These are phyloP conservation scores for Portunus trituberculatus DNA, from an alignment of 1,140 invertebrate genomes.

Conservation along the genomic window DNA sequence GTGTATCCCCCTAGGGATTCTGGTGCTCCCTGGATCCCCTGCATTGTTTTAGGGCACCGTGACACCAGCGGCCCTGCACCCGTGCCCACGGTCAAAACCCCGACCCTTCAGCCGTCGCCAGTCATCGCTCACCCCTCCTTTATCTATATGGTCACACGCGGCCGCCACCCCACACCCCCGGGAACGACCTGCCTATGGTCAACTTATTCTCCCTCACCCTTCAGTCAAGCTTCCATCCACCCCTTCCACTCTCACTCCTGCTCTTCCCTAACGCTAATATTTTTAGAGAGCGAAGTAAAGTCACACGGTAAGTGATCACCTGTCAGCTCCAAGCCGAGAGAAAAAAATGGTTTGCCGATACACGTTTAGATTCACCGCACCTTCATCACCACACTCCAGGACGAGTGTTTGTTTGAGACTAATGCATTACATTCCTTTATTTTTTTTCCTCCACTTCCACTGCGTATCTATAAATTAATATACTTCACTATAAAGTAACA, in stretches of 20 bases:
- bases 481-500: background rate
- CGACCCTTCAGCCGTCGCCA: background rate
- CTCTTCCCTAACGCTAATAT: conserved; percentile 16
- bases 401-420: background rate
- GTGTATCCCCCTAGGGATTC: background rate
- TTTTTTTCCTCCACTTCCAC: background rate
- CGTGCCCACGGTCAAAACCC: background rate
- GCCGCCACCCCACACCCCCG: background rate
- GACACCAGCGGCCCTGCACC: background rate
- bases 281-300: background rate
- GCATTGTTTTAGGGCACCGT: conserved; percentile 1
- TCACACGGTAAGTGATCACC: background rate
- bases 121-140: conserved; percentile 15
- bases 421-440: background rate
- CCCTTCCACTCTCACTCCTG: background rate
- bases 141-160: background rate
- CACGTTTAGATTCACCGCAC: background rate
- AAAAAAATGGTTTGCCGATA: background rate
- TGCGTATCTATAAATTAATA: background rate
- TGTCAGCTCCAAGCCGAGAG: background rate
- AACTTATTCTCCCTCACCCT: background rate
- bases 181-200: background rate
- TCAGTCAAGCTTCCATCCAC: background rate
- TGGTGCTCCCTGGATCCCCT: background rate
- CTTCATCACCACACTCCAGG: background rate